Base-by-base conservation (phyloP, 1,140 invertebrate species). In the Halesus radiatus region DNA sequence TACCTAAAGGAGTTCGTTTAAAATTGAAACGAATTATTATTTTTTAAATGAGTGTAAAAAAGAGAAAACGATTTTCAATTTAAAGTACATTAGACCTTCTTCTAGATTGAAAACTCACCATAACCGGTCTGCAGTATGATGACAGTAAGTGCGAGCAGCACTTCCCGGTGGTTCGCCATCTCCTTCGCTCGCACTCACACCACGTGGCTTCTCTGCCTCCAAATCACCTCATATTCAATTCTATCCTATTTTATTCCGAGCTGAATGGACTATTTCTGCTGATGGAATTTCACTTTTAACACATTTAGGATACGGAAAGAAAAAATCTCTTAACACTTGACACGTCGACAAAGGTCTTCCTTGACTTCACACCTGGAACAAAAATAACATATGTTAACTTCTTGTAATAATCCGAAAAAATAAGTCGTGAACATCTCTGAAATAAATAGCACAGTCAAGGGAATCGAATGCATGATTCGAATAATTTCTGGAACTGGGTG, bases 121-220 rank as follows among this genome's bases (percentile, higher is more conserved):
- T 26, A 75, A 37, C 73, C 32, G 54, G 56, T 18, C n/a, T 58
- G 73, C 29, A 75, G 54, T 58, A 52, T 52, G 54, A 77, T 26
- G 37, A 60, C 32, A 32, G 58, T 50, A 32, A 77, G 56, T 77
- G 75, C 58, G 75, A 77, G 75, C 56, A 77, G 56, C n/a, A n/a
- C 58, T 22, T 26, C 58, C 56, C 75, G 23, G 23, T 20, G 37
- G 20, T 6, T 18, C n/a, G 75, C 75, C 75, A 77, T 77, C 52
- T 74, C 75, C 56, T 29, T 76, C 53, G 52, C 73, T 66, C 56
- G 56, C 73, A 75, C 73, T 18, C 64, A 68, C 64, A 45, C 29
- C 29, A 68, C 32, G 64, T 68, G 26, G 18, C 32, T 18, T 16
- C 32, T 32, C 16, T 1, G 32, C 64, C 6, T 18, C 29, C 16